Conservation (phyloP, 2,888 invertebrate species). For the Idaea biselata region DNA sequence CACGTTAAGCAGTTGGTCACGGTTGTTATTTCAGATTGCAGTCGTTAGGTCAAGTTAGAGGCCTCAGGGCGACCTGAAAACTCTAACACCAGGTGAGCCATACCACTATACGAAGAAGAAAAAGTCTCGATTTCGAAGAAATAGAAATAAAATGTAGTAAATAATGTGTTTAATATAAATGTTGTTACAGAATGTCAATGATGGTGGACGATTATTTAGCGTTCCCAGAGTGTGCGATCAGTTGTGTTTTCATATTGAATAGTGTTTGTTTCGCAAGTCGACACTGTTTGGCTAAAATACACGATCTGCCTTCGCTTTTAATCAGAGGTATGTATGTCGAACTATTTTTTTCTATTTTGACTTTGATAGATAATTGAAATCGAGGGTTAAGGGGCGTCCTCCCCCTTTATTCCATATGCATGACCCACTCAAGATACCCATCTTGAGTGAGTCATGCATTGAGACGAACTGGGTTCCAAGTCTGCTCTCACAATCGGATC, state of each 20-base stretch:
- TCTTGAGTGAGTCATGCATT: too few species aligned
- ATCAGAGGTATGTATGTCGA: constrained; percentile 50
- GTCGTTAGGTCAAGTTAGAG: too few species aligned
- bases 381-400: too few species aligned
- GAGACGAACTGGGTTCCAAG: too few species aligned
- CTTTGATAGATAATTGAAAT: constrained; percentile 5
- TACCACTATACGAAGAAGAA: too few species aligned
- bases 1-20: too few species aligned
- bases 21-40: too few species aligned
- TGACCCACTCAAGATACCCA: too few species aligned
- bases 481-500: too few species aligned
- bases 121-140: background rate
- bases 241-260: constrained; percentile 72
- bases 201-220: constrained; percentile 70
- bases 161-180: constrained; percentile 52
- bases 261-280: constrained; percentile 62
- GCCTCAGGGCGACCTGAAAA: too few species aligned
- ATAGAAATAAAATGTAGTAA: background rate
- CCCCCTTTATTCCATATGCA: too few species aligned
- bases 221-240: constrained; percentile 78
- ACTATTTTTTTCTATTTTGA: background rate
- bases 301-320: constrained; percentile 58
- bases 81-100: too few species aligned
- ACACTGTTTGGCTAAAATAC: constrained; percentile 58
- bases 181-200: constrained; percentile 67